These are phyloP conservation scores for Drosophila pruinosa DNA, from an alignment of 1,140 invertebrate species.

Conservation along the genomic window DNA sequence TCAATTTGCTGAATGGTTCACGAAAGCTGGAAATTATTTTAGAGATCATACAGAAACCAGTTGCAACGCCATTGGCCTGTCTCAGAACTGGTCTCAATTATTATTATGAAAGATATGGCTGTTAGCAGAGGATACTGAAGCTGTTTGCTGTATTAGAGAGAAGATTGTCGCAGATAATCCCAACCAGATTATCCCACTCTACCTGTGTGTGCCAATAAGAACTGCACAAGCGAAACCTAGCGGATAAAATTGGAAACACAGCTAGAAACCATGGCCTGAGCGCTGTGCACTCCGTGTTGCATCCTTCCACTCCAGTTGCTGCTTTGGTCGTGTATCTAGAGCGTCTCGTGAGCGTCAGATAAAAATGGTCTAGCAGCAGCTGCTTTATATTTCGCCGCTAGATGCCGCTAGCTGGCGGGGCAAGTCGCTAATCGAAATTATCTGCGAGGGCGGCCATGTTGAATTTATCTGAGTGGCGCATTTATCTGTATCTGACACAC, in stretches of 20 bases:
- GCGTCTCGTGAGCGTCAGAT: constrained; percentile 51
- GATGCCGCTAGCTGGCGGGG: constrained; percentile 39
- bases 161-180: background rate
- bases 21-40: too few relatives aligned
- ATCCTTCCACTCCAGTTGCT: constrained; percentile 26
- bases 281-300: constrained; percentile 16
- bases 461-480: constrained; percentile 60
- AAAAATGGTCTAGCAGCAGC: constrained; percentile 20
- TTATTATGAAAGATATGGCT: background rate
- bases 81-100: background rate
- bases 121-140: background rate
- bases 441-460: constrained; percentile 64
- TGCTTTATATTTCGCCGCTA: constrained; percentile 27
- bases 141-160: background rate
- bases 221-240: constrained; percentile 34
- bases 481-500: constrained; percentile 42
- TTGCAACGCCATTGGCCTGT: background rate
- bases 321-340: constrained; percentile 16
- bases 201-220: constrained; percentile 34
- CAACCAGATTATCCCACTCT: constrained; percentile 9
- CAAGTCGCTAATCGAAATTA: constrained; percentile 30
- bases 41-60: background rate
- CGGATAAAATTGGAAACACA: constrained; percentile 45
- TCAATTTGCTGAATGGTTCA: too few relatives aligned
- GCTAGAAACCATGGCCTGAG: constrained; percentile 1